Evolutionary conservation across 2,888 invertebrate genomes (phyloP), one percentile per base, ranked within the genome.

Genomic region (Lithosia quadra): DNA sequence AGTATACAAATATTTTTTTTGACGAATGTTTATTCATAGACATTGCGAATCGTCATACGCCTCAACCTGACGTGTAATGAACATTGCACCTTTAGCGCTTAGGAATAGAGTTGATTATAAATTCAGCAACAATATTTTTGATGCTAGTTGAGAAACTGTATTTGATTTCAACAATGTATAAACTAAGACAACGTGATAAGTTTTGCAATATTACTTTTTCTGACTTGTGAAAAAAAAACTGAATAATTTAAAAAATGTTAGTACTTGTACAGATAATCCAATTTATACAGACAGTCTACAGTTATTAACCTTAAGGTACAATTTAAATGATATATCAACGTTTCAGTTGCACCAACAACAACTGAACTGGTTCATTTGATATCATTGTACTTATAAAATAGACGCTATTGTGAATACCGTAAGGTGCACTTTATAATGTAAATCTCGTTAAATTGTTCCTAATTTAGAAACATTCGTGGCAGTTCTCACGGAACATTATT

Each of bases 401-500:
- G 62, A 43, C 21, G 4, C 62, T 62, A 49, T 33, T 24, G 8
- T 28, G 28, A 28, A n/a, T n/a, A 5, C 0, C 0, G 7, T 49
- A 33, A 28, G 28, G 28, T 28, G 28, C 28, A 28, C 28, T 43
- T 1, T 18, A 60, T 21, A 22, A 24, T 24, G 5, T n/a, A 33
- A 62, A 62, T 62, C 43, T 62, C 62, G 24, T 49, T 62, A 11
- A 49, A 43, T 63, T 63, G 63, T 63, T 63, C 63, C 63, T 63
- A 63, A 28, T 28, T 24, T 34, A 9, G 22, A 22, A 55, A 61
- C n/a, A 53, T 22, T 5, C 53, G 33, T 53, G 55, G 22, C 55
- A 22, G 22, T 18, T 28, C 15, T 34, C 55, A 22, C 43, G 33
- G 22, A 55, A 63, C 21, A 34, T 55, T 34, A 49, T 49, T 43